These are phyloP conservation scores for Ardeotis arabs DNA, from an alignment of 2,113 vertebrate genomes.

Conservation along the genomic window DNA sequence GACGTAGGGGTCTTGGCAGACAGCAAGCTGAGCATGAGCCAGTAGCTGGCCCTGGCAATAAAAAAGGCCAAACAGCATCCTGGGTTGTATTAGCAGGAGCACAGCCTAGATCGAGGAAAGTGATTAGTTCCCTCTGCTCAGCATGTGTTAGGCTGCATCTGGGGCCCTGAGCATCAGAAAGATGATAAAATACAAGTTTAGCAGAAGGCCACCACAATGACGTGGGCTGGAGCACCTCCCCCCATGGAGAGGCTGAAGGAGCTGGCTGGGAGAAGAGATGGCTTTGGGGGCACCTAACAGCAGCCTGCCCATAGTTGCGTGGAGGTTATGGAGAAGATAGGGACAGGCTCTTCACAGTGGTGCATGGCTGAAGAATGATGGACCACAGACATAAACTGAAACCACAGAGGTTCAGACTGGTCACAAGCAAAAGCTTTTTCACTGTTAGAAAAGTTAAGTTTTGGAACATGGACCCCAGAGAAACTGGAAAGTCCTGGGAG, in stretches of 20 bases:
- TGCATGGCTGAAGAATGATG: not conserved
- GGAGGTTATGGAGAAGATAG: not conserved
- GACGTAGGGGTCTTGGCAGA: not conserved
- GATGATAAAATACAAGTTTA: not conserved
- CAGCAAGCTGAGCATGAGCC: not conserved
- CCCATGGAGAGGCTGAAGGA: not conserved
- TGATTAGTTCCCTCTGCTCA: not conserved
- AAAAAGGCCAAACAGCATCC: not conserved
- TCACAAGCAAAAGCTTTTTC: not conserved
- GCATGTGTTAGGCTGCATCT: not conserved
- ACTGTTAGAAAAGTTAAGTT: not conserved
- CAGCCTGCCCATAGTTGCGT: not conserved
- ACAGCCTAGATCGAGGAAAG: not conserved
- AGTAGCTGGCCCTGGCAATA: not conserved
- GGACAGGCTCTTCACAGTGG: not conserved
- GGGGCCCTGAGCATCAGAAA: not conserved
- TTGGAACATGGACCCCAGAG: not conserved
- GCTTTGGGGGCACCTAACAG: not conserved
- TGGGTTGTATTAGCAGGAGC: rapidly evolving
- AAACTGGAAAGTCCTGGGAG: not conserved
- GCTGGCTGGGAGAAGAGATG: not conserved
- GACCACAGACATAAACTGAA: not conserved
- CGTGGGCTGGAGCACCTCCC: not conserved
- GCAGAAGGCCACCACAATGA: not conserved
- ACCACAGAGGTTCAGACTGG: not conserved